phyloP scores from a whole-genome alignment of 1,140 invertebrate species.

The Calephelis virginiensis region DNA sequence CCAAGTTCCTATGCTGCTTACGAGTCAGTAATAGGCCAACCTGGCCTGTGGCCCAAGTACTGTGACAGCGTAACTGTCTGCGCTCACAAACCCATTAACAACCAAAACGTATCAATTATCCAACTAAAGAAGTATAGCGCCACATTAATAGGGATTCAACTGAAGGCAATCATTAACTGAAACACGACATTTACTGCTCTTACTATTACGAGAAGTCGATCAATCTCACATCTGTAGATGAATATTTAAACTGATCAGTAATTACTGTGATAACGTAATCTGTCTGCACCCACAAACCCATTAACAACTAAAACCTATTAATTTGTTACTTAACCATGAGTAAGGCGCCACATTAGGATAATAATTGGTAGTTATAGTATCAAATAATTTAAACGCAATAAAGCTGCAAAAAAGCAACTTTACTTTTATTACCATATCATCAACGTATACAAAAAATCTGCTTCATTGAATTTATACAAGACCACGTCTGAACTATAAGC shows the following conservation, averaged over 20 bases:
- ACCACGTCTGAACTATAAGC: too few relatives aligned
- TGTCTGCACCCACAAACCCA: neutral
- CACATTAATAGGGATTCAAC: neutral
- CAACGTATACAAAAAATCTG: too few relatives aligned
- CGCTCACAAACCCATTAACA: neutral
- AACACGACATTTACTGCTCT: neutral
- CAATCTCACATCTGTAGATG: neutral
- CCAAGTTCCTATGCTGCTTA: too few relatives aligned
- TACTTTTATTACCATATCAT: too few relatives aligned
- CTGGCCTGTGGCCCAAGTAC: too few relatives aligned
- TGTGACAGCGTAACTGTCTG: neutral
- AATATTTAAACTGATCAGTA: neutral
- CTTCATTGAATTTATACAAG: too few relatives aligned
- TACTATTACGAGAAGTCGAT: neutral
- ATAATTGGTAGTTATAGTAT: neutral
- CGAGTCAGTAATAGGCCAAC: too few relatives aligned
- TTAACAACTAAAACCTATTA: slow-evolving; percentile 3
- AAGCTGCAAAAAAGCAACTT: too few relatives aligned
- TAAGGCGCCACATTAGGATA: neutral
- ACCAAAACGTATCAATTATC: neutral
- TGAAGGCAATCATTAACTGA: neutral
- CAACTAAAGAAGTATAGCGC: neutral
- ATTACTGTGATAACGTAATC: slow-evolving; percentile 9
- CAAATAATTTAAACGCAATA: too few relatives aligned
- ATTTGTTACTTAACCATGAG: neutral